Base-by-base conservation (phyloP, 2,113 vertebrate species). In the Proterorhinus semilunaris region DNA sequence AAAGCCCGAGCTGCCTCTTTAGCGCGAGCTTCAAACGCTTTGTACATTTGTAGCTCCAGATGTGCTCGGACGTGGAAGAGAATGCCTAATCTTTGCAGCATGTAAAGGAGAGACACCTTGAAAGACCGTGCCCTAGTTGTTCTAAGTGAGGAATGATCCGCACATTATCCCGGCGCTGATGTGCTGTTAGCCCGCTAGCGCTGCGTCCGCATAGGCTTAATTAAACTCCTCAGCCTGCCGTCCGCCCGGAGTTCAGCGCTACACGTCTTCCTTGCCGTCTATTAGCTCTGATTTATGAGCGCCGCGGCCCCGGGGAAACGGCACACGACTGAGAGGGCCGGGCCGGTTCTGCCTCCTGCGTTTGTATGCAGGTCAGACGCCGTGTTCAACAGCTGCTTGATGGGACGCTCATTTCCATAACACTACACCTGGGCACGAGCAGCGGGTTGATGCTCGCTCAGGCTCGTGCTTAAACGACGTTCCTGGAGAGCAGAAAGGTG, bases 191-290 rank as follows among this genome's bases (percentile, higher is more conserved):
- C 71, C 65, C 67, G 36, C 76, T 52, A 62, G 67, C 73, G 64
- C 69, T 72, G 61, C 79, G 72, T 78, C 78, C 70, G 3, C 73
- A 49, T 75, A 79, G 84, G 81, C 83, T 84, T 82, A 81, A 88
- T 89, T 86, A 80, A 86, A 82, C 81, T 78, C 86, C 81, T 82
- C 64, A 84, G 68, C 53, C 50, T 81, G 74, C 67, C 72, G 79
- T 82, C 77, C 66, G 86, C 79, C 65, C 80, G 72, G 76, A 81
- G 71, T 87, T 82, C 13, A 68, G 45, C 64, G 72, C 65, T 55
- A 71, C 71, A 80, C 49, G 74, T 72, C 80, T 78, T 50, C 12
- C 68, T 65, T 11, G 3, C 62, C 79, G 71, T 82, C 72, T 71
- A 69, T 85, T 85, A 84, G 74, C 71, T 77, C 55, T 78, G 78